Base-by-base conservation (phyloP, 2,888 invertebrate species). In the Neoaliturus tenellus region DNA sequence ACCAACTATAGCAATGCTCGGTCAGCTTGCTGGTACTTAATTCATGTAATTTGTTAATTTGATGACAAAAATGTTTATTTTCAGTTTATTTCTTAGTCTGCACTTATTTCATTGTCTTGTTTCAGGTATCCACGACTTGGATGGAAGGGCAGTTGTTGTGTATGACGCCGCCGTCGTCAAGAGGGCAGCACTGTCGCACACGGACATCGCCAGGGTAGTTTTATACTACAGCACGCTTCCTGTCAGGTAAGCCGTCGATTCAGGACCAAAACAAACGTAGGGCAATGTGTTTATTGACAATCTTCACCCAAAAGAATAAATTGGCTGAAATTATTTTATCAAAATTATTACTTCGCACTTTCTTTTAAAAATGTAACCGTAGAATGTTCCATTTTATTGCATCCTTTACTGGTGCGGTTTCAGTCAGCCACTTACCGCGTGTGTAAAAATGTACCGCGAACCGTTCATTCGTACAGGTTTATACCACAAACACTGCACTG, bases 181-280 rank as follows among this genome's bases (percentile, higher is more conserved):
- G 83, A 90, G 92, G 88, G 93, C 93, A 86, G 92, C 92, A 85
- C 91, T 94, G 84, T 93, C 93, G 87, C 93, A 93, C 89, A 93
- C 93, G 88, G 95, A 95, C 91, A 92, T 95, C 87, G 94, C 95
- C 85, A 93, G 94, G 87, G 92, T 95, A 86, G 90, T 95, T 86
- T 92, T 95, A 89, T 95, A 95, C 91, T 95, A 95, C 91, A 92
- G 93, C 87, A 93, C 95, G 86, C 92, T 95, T 88, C 93, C 94
- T n/a, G 73, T 84, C 88, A 93, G 93, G 95, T 95, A 92, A 93
- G 92, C 89, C 23, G 55, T 12, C 14, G n/a, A 48, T 48, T n/a
- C 3, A 48, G 17, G 48, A 48, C 3, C 48, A n/a, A n/a, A n/a
- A n/a, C n/a, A n/a, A n/a, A n/a, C n/a, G n/a, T n/a, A n/a, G n/a